phyloP scores from a whole-genome alignment of 2,888 invertebrate species.

The Syritta pipiens region DNA sequence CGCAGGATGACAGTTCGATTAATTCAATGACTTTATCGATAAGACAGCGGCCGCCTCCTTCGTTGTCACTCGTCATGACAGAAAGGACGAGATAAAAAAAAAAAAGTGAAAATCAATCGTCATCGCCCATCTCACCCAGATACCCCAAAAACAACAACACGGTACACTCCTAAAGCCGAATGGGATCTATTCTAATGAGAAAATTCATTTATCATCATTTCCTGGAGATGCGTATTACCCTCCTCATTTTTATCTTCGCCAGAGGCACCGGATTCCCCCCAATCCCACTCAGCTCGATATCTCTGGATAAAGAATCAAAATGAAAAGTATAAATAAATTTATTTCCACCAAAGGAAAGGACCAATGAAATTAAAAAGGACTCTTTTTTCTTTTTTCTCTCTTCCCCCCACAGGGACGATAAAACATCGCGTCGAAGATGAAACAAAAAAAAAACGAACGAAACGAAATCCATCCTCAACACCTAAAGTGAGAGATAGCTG shows the following conservation, averaged over 20 bases:
- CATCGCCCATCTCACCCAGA: constrained; percentile 10
- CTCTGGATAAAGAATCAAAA: constrained; percentile 33
- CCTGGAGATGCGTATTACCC: constrained; percentile 18
- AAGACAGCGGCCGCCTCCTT: too few species aligned
- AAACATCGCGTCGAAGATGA: constrained; percentile 12
- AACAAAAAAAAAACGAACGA: constrained; percentile 8
- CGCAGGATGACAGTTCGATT: constrained; percentile 57
- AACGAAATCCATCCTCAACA: constrained; percentile 10
- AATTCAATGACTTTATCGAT: constrained; percentile 57
- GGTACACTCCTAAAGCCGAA: constrained; percentile 8
- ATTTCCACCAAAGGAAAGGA: background rate
- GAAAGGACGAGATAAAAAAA: background rate
- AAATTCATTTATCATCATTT: constrained; percentile 66
- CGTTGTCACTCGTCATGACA: background rate
- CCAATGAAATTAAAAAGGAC: constrained; percentile 43
- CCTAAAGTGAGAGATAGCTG: constrained; percentile 31
- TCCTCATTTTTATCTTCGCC: constrained; percentile 4
- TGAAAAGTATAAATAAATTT: constrained; percentile 55
- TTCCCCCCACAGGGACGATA: background rate
- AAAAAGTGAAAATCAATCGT: background rate
- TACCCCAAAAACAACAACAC: background rate
- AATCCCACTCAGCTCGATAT: background rate
- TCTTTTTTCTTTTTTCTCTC: background rate
- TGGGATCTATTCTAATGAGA: constrained; percentile 60
- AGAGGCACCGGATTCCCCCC: background rate